Evolutionary conservation across 2,888 invertebrate genomes (phyloP).

Genomic region (Resseliella maxima): DNA sequence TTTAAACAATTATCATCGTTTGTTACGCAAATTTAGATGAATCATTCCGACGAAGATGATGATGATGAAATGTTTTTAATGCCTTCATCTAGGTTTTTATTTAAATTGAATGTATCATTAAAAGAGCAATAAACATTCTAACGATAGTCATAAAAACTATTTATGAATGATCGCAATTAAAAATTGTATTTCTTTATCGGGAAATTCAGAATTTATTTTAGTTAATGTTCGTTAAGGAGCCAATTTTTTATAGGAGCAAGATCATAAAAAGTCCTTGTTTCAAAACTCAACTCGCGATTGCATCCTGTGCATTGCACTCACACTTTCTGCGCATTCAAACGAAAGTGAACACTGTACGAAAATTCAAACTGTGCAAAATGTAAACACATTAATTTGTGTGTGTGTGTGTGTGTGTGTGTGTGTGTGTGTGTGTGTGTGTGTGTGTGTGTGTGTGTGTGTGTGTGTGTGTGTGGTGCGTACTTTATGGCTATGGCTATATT

Average conservation of each 20-base stretch:
- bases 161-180: constrained; percentile 34
- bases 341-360: no score
- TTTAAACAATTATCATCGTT: constrained; percentile 14
- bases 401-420: neutral
- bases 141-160: neutral
- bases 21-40: constrained; percentile 39
- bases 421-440: neutral
- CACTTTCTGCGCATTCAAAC: neutral
- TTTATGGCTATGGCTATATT: no score
- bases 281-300: neutral
- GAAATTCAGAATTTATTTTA: neutral
- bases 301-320: neutral
- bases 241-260: neutral
- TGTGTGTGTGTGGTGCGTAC: neutral
- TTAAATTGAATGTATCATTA: constrained; percentile 36
- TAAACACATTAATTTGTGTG: constrained; percentile 25
- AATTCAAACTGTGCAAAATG: neutral
- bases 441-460: neutral
- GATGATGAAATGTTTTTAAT: neutral
- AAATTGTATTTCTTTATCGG: neutral
- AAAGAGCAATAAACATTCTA: constrained; percentile 38
- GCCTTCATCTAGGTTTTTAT: constrained; percentile 14
- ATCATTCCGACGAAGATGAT: neutral
- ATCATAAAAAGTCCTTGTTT: neutral
- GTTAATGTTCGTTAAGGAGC: neutral